Evolutionary conservation across 2,113 vertebrate species (phyloP).

Genomic region (Pyrgilauda ruficollis): DNA sequence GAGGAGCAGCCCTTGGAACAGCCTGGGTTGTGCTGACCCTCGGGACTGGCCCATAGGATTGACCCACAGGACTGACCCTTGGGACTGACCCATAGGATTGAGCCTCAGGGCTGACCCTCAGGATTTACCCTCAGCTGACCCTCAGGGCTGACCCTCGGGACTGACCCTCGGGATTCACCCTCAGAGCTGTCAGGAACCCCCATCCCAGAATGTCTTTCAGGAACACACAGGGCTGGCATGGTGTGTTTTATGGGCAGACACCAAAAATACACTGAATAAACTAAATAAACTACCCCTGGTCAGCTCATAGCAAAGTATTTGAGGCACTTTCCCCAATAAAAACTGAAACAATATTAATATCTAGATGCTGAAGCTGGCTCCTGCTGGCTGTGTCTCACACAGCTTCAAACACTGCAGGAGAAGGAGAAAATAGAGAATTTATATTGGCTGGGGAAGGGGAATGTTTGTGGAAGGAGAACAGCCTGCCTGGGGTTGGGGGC

Average conservation of each 20-base stretch:
- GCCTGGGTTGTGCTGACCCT: background rate
- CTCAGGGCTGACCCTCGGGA: background rate
- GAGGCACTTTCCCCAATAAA: background rate
- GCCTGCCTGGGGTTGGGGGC: background rate
- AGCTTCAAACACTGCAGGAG: background rate
- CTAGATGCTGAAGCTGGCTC: background rate
- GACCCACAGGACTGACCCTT: background rate
- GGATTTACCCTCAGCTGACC: background rate
- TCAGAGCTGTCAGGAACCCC: background rate
- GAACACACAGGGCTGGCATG: fast-evolving
- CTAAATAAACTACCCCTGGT: background rate
- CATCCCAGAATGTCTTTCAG: fast-evolving
- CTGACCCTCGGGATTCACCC: background rate
- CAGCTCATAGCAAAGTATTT: background rate
- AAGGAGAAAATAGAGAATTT: background rate
- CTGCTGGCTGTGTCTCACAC: background rate
- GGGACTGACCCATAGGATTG: background rate
- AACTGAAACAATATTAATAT: background rate
- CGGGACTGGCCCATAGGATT: too few relatives aligned
- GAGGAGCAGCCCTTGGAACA: background rate
- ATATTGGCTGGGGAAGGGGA: background rate
- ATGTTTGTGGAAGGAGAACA: background rate
- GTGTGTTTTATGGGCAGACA: background rate
- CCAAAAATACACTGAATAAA: background rate
- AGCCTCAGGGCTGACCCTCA: background rate